Conservation (phyloP, 2,888 invertebrate genomes). For the Drosophila stalkeri region DNA sequence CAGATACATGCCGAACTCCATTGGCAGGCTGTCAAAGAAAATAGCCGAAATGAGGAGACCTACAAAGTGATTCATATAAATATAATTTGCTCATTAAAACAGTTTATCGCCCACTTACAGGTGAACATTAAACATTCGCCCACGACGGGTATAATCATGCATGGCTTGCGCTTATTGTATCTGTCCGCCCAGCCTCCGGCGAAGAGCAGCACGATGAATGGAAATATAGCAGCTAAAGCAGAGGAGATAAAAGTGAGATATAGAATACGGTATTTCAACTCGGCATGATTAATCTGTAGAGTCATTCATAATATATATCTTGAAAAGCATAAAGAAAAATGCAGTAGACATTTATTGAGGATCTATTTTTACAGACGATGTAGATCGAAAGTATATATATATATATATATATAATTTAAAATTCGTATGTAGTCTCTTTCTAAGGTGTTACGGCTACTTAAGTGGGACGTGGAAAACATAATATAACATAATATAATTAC, state of each 20-base stretch:
- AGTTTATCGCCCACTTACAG: slow-evolving; percentile 65
- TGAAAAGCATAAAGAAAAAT: not conserved
- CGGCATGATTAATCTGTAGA: not conserved
- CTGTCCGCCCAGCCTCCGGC: slow-evolving; percentile 85
- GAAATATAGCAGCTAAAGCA: slow-evolving; percentile 82
- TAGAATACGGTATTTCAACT: not conserved
- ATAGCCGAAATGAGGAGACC: slow-evolving; percentile 84
- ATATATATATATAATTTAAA: too few relatives aligned
- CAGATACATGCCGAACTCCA: slow-evolving; percentile 84
- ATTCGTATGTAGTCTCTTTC: too few relatives aligned
- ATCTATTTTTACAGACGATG: too few relatives aligned
- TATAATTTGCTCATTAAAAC: not conserved
- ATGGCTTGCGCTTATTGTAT: slow-evolving; percentile 84
- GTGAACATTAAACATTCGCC: slow-evolving; percentile 81
- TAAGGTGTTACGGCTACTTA: too few relatives aligned
- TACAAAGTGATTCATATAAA: slow-evolving; percentile 29
- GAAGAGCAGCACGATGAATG: slow-evolving; percentile 84
- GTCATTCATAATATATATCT: not conserved
- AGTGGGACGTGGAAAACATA: too few relatives aligned
- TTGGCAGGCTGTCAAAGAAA: slow-evolving; percentile 83
- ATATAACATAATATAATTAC: too few relatives aligned
- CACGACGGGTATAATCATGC: slow-evolving; percentile 83
- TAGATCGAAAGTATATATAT: too few relatives aligned
- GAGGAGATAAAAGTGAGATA: too few relatives aligned
- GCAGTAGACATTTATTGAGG: too few relatives aligned